phyloP scores from a whole-genome alignment of 1,140 invertebrate genomes.

The Ridgeia piscesae region DNA sequence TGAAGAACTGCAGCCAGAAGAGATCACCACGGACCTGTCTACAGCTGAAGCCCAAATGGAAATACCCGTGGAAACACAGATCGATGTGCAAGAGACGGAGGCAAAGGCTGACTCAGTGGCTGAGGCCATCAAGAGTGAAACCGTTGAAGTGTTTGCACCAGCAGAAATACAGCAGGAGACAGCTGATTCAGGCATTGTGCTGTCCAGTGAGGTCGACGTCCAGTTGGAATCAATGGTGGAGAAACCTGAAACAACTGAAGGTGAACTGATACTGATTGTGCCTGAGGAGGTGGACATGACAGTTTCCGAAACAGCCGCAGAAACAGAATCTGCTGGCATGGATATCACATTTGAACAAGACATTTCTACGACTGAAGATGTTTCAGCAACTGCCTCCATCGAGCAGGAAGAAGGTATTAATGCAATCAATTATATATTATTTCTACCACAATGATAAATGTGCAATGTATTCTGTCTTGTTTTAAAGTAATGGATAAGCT shows the following conservation, averaged over 20 bases:
- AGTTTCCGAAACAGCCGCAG: not conserved
- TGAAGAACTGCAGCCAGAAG: not conserved
- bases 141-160: not conserved
- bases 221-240: not conserved
- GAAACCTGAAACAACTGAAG: not conserved
- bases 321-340: not conserved
- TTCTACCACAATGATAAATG: not conserved
- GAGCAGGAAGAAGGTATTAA: not conserved
- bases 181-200: not conserved
- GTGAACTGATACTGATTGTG: not conserved
- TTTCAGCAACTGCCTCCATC: not conserved
- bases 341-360: slow-evolving; percentile 1
- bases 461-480: not conserved
- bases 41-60: not conserved
- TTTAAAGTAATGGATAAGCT: not conserved
- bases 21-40: not conserved
- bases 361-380: not conserved
- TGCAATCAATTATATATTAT: not conserved
- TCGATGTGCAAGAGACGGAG: not conserved
- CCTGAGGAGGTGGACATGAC: not conserved
- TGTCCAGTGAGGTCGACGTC: not conserved
- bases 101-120: not conserved
- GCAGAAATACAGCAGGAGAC: not conserved
- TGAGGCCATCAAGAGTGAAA: not conserved
- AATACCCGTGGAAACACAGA: not conserved